Conservation (phyloP, 2,888 invertebrate species). For the Dryobotodes eremita region DNA sequence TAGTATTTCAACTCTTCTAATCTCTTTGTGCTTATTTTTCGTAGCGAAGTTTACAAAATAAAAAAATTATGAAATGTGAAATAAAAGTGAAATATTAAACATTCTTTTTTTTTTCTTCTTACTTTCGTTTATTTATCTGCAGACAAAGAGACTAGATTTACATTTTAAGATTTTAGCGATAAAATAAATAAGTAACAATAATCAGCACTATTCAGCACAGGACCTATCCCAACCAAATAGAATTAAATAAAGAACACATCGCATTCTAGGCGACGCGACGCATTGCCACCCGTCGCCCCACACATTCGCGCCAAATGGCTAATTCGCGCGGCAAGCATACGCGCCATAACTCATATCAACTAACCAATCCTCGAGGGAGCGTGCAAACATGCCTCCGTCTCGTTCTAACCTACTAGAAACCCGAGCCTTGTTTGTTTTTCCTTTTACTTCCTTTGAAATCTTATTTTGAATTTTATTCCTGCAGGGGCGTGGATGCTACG, state of each 20-base stretch:
- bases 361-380: constrained; percentile 81
- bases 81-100: background rate
- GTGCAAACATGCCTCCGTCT: constrained; percentile 80
- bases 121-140: background rate
- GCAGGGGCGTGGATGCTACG: constrained; percentile 91
- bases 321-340: constrained; percentile 89
- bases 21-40: background rate
- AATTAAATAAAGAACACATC: constrained; percentile 56
- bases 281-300: constrained; percentile 82
- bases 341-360: constrained; percentile 90
- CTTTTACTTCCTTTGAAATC: constrained; percentile 90
- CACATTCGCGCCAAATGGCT: constrained; percentile 88
- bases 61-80: background rate
- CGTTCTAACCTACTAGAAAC: constrained; percentile 88
- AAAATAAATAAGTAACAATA: constrained; percentile 4
- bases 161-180: background rate
- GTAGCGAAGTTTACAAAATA: background rate
- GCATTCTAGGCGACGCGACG: constrained; percentile 65
- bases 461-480: constrained; percentile 90
- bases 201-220: constrained; percentile 27
- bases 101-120: background rate
- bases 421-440: constrained; percentile 87
- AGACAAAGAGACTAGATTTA: background rate
- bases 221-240: constrained; percentile 66
- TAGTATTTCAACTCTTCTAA: background rate